Evolutionary conservation across 2,888 invertebrate species (phyloP), one percentile per base, ranked within the genome.

Genomic region (Nesidiocoris tenuis): DNA sequence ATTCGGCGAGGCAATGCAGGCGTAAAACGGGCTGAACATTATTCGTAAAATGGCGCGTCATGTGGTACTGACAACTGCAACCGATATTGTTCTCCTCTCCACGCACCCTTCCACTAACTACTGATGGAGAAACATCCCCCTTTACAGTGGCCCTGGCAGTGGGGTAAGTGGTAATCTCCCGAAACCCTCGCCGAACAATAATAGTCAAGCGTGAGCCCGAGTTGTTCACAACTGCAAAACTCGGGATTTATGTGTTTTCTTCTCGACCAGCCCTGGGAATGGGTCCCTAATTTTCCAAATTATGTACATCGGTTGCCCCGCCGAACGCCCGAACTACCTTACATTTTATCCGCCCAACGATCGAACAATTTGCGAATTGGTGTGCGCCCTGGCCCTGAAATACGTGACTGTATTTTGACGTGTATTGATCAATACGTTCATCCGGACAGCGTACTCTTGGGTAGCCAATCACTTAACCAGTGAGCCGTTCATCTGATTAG

Each of bases 181-280:
- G 39, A 39, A 39, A 39, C 39, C 39, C 39, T 39, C 39, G 39
- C 39, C 39, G 39, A 39, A 12, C 39, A 39, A 39, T 39, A 39
- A 39, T 39, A 39, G 39, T 39, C 39, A 39, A 39, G 39, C 39
- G 39, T 39, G 39, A 3, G 39, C 39, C 12, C 39, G 39, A 39
- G 39, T 39, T 39, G 39, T 39, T 39, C 39, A 12, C 39, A 39
- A 39, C 39, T 39, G 39, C 39, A 39, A 67, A 67, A 67, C 67
- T 18, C 21, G 21, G 54, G 67, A 67, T 67, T 56, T 66, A 66
- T 66, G 54, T 55, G 66, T 66, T 55, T 66, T 66, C 66, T 66
- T 66, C 66, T 2, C 23, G 18, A 12, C 24, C 22, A 22, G 39
- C 39, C 39, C 39, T 39, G 5, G 39, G 12, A 39, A 39, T 39